phyloP scores from a whole-genome alignment of 2,797 vertebrate genomes.

The Chromis chromis region DNA sequence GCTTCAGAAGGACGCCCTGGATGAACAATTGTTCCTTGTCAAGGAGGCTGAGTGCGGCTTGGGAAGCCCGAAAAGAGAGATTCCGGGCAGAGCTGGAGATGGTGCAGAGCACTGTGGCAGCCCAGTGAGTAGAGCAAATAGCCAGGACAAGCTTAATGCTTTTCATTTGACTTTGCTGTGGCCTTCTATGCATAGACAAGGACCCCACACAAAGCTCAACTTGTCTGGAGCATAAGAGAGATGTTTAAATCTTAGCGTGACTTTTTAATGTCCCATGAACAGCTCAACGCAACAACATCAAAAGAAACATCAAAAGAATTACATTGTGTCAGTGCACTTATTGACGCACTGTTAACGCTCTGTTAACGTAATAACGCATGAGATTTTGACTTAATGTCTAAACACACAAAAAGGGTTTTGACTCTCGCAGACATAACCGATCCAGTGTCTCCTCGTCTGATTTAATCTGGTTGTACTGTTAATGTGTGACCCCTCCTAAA shows the following conservation, averaged over 20 bases:
- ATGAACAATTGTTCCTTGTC: slow-evolving; percentile 96
- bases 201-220: not conserved
- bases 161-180: not conserved
- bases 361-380: no score
- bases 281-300: not conserved
- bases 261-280: not conserved
- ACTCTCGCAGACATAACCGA: no score
- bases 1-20: slow-evolving; percentile 96
- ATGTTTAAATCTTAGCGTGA: not conserved
- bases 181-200: not conserved
- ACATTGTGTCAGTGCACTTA: no score
- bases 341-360: no score
- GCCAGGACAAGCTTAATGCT: not conserved
- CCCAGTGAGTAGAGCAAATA: slow-evolving; percentile 85
- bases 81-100: slow-evolving; percentile 95
- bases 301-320: no score
- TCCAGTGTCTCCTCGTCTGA: no score
- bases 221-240: not conserved
- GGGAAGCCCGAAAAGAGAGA: slow-evolving; percentile 97
- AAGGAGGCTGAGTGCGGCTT: slow-evolving; percentile 97
- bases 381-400: no score
- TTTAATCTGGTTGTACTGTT: no score
- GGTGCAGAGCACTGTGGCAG: slow-evolving; percentile 97
- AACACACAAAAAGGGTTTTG: no score
- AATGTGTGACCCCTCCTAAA: no score